phyloP scores from a whole-genome alignment of 2,113 vertebrate species.

The Anarrhichthys ocellatus region DNA sequence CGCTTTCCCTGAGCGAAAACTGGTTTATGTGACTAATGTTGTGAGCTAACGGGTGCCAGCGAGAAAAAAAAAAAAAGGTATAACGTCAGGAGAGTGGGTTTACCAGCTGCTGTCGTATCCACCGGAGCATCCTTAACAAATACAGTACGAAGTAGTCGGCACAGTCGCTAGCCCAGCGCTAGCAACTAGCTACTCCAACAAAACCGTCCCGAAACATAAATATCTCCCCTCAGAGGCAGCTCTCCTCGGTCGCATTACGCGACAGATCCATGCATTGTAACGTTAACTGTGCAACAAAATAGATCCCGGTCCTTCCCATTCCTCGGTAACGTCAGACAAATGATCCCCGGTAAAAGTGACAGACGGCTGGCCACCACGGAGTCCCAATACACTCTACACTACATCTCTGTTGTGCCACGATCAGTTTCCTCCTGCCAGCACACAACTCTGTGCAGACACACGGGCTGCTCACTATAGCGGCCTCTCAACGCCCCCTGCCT shows the following conservation, averaged over 20 bases:
- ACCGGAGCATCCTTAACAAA: slow-evolving; percentile 89
- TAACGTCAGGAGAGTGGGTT: slow-evolving; percentile 20
- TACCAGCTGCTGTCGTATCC: slow-evolving; percentile 98
- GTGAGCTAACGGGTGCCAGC: not conserved
- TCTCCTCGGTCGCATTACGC: slow-evolving; percentile 65
- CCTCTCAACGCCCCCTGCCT: slow-evolving; percentile 66
- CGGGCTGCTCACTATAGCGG: slow-evolving; percentile 37
- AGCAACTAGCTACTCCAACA: slow-evolving; percentile 78
- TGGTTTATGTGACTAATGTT: no score
- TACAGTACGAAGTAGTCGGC: slow-evolving; percentile 60
- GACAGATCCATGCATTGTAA: slow-evolving; percentile 28
- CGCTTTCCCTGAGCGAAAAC: not conserved
- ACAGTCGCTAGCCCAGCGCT: slow-evolving; percentile 74
- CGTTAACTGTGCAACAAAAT: not conserved
- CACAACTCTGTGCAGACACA: slow-evolving; percentile 13
- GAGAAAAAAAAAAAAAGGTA: slow-evolving; percentile 4
- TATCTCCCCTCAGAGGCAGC: slow-evolving; percentile 46
- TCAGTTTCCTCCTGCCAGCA: slow-evolving; percentile 41
- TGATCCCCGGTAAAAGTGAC: slow-evolving; percentile 55
- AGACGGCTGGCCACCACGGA: slow-evolving; percentile 49
- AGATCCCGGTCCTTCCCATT: slow-evolving; percentile 29
- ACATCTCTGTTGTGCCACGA: slow-evolving; percentile 70
- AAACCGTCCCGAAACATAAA: slow-evolving; percentile 71
- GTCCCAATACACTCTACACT: slow-evolving; percentile 64
- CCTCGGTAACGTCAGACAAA: slow-evolving; percentile 19